These are phyloP conservation scores for Patella pellucida DNA, from an alignment of 2,888 invertebrate genomes.

Conservation along the genomic window DNA sequence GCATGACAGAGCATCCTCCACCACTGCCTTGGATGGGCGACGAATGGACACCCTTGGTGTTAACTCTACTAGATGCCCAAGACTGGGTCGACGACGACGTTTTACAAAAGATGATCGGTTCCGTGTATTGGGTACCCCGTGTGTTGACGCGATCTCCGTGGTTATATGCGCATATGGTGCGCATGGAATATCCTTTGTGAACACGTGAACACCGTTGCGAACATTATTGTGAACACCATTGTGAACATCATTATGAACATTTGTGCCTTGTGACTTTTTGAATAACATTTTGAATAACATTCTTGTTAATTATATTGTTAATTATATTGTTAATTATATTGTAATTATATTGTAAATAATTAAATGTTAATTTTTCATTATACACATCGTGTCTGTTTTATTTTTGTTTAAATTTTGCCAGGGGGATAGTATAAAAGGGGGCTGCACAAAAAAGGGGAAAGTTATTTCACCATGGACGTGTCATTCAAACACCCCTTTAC, in stretches of 20 bases:
- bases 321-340: too few relatives aligned
- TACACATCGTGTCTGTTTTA: too few relatives aligned
- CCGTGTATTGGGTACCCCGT: neutral
- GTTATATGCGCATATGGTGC: neutral
- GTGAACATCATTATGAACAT: neutral
- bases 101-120: neutral
- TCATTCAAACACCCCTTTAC: neutral
- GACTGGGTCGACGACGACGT: neutral
- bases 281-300: neutral
- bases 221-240: neutral
- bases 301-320: too few relatives aligned
- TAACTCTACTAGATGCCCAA: neutral
- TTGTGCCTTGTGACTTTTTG: neutral
- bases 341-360: too few relatives aligned
- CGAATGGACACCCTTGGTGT: neutral
- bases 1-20: neutral
- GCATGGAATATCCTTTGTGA: neutral
- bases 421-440: neutral
- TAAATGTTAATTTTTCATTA: too few relatives aligned
- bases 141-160: neutral
- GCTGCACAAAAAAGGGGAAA: neutral
- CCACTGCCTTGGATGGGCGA: neutral
- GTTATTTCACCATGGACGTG: neutral
- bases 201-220: too few relatives aligned
- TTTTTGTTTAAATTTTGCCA: neutral